Evolutionary conservation across 1,140 invertebrate species (phyloP).

Genomic region (Magallana angulata): DNA sequence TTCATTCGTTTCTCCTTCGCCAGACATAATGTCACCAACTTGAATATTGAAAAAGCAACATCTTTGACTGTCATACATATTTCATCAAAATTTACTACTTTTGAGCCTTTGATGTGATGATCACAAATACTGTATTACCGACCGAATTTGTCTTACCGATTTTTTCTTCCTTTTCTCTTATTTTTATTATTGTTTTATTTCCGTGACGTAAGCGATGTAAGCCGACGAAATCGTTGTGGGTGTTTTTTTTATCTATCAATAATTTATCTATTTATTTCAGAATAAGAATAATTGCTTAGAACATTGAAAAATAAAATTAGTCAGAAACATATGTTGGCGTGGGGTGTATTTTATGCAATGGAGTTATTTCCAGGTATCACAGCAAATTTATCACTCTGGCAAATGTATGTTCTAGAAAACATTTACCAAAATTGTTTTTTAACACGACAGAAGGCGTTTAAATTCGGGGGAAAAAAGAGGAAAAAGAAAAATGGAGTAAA

Average conservation of each 20-base stretch:
- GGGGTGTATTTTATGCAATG: background rate
- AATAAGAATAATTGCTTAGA: background rate
- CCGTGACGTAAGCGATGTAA: background rate
- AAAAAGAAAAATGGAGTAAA: no score
- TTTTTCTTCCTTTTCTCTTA: background rate
- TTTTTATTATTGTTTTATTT: conserved; percentile 1
- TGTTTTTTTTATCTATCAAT: background rate
- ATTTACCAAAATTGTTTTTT: background rate
- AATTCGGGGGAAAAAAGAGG: background rate
- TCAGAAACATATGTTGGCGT: background rate
- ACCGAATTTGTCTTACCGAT: background rate
- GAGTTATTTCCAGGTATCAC: background rate
- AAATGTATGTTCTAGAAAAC: background rate
- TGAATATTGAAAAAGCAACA: background rate
- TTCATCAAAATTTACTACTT: background rate
- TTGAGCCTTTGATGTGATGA: conserved; percentile 4
- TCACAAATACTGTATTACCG: background rate
- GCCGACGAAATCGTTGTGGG: background rate
- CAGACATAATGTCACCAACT: background rate
- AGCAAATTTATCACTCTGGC: background rate
- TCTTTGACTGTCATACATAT: background rate
- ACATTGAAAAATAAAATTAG: conserved; percentile 1
- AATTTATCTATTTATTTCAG: background rate
- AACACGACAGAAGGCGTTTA: background rate
- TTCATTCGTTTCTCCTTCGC: background rate